phyloP scores from a whole-genome alignment of 2,797 vertebrate species.

The Gymnodraco acuticeps region DNA sequence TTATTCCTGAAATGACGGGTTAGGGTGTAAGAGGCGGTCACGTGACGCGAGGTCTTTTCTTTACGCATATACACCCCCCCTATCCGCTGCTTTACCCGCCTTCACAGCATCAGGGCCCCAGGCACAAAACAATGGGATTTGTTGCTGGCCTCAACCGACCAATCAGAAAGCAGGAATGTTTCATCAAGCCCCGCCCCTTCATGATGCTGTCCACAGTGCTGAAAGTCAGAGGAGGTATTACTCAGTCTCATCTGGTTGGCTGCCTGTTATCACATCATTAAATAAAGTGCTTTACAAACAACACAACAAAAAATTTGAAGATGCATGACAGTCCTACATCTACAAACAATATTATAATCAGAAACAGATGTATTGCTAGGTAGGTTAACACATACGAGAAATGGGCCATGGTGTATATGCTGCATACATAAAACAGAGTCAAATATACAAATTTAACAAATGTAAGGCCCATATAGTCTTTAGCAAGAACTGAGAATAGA shows the following conservation, averaged over 20 bases:
- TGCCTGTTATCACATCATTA: background rate
- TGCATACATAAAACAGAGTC: no score
- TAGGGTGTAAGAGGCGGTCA: constrained; percentile 71
- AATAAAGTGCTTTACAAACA: background rate
- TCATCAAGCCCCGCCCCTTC: constrained; percentile 30
- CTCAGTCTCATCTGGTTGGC: constrained; percentile 39
- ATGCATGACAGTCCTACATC: background rate
- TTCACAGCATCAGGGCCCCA: constrained; percentile 27
- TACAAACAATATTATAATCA: background rate
- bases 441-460: no score
- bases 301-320: background rate
- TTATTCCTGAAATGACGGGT: constrained; percentile 57
- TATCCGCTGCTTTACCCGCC: constrained; percentile 32
- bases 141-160: constrained; percentile 61
- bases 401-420: no score
- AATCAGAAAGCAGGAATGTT: constrained; percentile 58
- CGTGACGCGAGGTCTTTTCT: constrained; percentile 75
- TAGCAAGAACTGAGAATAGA: no score
- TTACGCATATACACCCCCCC: constrained; percentile 45
- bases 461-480: no score
- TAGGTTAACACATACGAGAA: no score
- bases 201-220: constrained; percentile 68
- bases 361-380: background rate
- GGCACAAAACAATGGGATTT: constrained; percentile 48
- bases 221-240: constrained; percentile 39